phyloP scores from a whole-genome alignment of 2,113 vertebrate genomes.

The Lampris incognitus region DNA sequence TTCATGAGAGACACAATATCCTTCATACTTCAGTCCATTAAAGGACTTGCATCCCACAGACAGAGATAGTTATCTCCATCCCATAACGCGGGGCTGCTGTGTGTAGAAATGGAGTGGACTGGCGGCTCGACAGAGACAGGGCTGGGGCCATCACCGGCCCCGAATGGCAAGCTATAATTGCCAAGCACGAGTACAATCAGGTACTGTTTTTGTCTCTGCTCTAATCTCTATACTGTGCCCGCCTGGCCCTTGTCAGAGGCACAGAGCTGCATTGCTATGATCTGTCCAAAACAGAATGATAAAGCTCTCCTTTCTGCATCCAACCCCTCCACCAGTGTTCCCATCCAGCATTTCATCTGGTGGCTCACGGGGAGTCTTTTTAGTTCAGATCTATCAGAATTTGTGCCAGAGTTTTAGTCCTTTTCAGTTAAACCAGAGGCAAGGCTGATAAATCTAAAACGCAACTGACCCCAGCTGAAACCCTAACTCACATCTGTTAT shows the following conservation, averaged over 20 bases:
- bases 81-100: slow-evolving; percentile 44
- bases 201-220: slow-evolving; percentile 57
- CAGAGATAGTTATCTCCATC: slow-evolving; percentile 52
- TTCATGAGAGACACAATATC: slow-evolving; percentile 49
- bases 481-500: slow-evolving; percentile 5
- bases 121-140: slow-evolving; percentile 44
- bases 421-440: slow-evolving; percentile 37
- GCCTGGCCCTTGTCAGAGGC: slow-evolving; percentile 31
- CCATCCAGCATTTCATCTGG: slow-evolving; percentile 53
- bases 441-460: slow-evolving; percentile 23
- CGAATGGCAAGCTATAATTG: slow-evolving; percentile 59
- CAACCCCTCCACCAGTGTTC: neutral
- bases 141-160: slow-evolving; percentile 51
- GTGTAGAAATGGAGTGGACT: slow-evolving; percentile 49
- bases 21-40: slow-evolving; percentile 54
- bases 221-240: slow-evolving; percentile 49
- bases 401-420: slow-evolving; percentile 37
- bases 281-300: slow-evolving; percentile 22
- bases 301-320: neutral
- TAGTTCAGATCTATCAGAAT: slow-evolving; percentile 54
- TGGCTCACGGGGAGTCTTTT: slow-evolving; percentile 52
- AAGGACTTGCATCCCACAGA: slow-evolving; percentile 10
- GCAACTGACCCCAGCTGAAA: slow-evolving; percentile 13
- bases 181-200: slow-evolving; percentile 58
- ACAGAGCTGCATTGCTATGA: slow-evolving; percentile 15